Percentiles rank a stretch among this genome's conserved stretches.
Evolutionary conservation across 2,888 invertebrate species (phyloP).

Genomic region (Boloria euphrosyne): DNA sequence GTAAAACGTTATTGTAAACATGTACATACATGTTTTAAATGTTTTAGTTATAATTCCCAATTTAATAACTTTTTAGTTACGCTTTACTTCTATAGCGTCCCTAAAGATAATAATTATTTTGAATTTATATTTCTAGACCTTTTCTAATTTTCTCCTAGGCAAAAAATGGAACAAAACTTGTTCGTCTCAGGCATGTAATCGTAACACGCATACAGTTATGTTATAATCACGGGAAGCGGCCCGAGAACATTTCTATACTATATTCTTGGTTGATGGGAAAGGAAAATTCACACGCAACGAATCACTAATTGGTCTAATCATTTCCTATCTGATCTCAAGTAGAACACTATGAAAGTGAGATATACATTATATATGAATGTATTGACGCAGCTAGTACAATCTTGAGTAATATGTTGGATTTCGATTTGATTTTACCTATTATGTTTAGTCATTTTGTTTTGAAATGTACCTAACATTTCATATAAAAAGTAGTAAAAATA

Average conservation of each 20-base stretch:
- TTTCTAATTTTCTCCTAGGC: too few relatives aligned
- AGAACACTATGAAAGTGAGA: constrained; percentile 28
- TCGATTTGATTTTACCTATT: not conserved
- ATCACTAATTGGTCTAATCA: constrained; percentile 49
- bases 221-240: constrained; percentile 32
- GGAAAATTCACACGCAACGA: constrained; percentile 40
- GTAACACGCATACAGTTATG: constrained; percentile 12
- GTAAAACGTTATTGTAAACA: too few relatives aligned
- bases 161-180: too few relatives aligned
- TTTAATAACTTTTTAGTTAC: too few relatives aligned
- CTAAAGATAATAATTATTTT: too few relatives aligned
- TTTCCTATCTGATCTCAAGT: constrained; percentile 46
- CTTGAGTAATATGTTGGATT: not conserved
- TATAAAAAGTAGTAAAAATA: too few relatives aligned
- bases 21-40: too few relatives aligned
- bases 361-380: not conserved
- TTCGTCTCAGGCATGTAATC: not conserved
- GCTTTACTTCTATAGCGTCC: too few relatives aligned
- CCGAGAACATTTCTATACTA: constrained; percentile 29
- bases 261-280: constrained; percentile 34
- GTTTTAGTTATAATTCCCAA: too few relatives aligned
- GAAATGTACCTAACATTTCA: too few relatives aligned
- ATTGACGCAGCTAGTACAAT: not conserved
- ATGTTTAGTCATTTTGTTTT: not conserved
- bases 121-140: too few relatives aligned